Evolutionary conservation across 1,140 invertebrate species (phyloP).

Genomic region (Pemphigus obesinymphae): DNA sequence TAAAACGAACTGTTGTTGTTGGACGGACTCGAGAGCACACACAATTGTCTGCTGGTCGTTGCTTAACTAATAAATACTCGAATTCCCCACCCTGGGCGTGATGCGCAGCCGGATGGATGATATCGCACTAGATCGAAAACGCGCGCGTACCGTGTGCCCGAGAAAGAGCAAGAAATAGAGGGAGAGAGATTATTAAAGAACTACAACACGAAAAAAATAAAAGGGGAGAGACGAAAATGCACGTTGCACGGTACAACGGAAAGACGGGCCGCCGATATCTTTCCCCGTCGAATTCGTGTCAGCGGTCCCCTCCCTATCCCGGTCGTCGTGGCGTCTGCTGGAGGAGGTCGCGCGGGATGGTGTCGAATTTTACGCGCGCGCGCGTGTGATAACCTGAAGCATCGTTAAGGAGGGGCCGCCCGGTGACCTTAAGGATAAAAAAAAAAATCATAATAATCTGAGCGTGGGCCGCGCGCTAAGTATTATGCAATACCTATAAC

Average conservation of each 20-base stretch:
- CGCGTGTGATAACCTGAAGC: slow-evolving; percentile 6
- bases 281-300: neutral
- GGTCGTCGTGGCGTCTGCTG: neutral
- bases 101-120: neutral
- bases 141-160: neutral
- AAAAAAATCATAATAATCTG: slow-evolving; percentile 28
- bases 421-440: slow-evolving; percentile 15
- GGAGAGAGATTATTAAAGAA: neutral
- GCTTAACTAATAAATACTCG: neutral
- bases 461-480: slow-evolving; percentile 28
- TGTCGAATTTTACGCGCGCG: slow-evolving; percentile 20
- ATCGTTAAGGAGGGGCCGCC: neutral
- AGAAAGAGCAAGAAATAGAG: neutral
- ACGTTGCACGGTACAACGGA: no score
- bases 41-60: neutral
- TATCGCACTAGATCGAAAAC: slow-evolving; percentile 1
- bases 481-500: neutral
- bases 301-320: neutral
- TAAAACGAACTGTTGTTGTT: neutral
- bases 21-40: slow-evolving; percentile 13
- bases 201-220: neutral
- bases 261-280: neutral
- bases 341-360: neutral
- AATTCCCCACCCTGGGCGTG: neutral
- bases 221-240: slow-evolving; percentile 12